These are phyloP conservation scores for Dione juno DNA, from an alignment of 2,888 invertebrate genomes.

Conservation along the genomic window DNA sequence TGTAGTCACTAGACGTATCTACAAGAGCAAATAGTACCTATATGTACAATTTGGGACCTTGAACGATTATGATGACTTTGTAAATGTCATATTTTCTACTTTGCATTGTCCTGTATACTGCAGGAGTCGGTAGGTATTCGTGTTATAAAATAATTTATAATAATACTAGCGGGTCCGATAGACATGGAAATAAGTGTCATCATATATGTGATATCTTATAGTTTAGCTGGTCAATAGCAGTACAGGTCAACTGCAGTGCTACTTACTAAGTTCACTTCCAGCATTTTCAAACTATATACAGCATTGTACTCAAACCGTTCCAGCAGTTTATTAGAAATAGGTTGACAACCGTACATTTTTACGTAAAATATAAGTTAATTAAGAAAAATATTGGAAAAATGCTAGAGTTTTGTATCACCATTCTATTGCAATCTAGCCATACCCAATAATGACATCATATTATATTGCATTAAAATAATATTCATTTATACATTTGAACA, in stretches of 20 bases:
- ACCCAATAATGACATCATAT: not conserved
- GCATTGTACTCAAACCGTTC: too few relatives aligned
- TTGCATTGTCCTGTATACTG: not conserved
- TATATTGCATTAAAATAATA: not conserved
- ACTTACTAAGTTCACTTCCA: not conserved
- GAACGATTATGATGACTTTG: constrained; percentile 26
- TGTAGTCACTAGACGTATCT: constrained; percentile 16
- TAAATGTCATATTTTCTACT: constrained; percentile 23
- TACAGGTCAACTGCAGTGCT: too few relatives aligned
- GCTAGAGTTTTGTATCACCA: too few relatives aligned
- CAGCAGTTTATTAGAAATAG: too few relatives aligned
- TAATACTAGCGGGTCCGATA: too few relatives aligned
- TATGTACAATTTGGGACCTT: constrained; percentile 28
- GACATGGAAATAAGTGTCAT: not conserved
- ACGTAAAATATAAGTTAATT: too few relatives aligned
- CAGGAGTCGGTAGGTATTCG: too few relatives aligned
- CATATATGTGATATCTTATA: too few relatives aligned
- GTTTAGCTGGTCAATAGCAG: too few relatives aligned
- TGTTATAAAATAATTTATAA: too few relatives aligned
- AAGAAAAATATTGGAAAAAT: too few relatives aligned
- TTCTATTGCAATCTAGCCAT: not conserved
- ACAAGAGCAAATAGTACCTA: constrained; percentile 16
- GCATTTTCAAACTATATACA: not conserved
- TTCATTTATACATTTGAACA: not conserved
- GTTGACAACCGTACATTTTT: too few relatives aligned